Percentiles rank a stretch among this genome's conserved stretches.
phyloP scores from a whole-genome alignment of 1,140 invertebrate species.

The Argopecten irradians region DNA sequence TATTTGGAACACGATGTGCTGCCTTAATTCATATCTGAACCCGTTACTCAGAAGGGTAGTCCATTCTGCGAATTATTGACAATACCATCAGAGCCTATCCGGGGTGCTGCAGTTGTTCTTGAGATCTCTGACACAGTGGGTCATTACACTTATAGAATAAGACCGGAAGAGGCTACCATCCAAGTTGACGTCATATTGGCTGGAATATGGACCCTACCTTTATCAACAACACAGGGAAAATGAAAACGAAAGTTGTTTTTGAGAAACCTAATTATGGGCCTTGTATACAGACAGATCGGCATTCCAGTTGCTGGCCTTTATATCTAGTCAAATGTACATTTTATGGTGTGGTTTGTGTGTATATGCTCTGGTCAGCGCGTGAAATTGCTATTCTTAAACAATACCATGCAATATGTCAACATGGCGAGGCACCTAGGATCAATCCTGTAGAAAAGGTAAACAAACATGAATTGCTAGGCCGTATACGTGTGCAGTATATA shows the following conservation, averaged over 20 bases:
- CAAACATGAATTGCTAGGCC: background rate
- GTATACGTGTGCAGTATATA: conserved; percentile 20
- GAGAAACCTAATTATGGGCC: background rate
- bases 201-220: background rate
- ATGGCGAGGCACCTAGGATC: background rate
- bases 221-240: conserved; percentile 11
- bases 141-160: background rate
- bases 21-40: background rate
- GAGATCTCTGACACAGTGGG: background rate
- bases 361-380: conserved; percentile 32
- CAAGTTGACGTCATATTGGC: conserved; percentile 1
- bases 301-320: background rate
- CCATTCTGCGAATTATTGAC: background rate
- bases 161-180: background rate
- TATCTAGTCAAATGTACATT: background rate
- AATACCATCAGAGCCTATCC: background rate
- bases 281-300: background rate
- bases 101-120: background rate
- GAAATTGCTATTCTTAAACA: conserved; percentile 29
- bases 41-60: background rate
- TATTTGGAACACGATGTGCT: background rate
- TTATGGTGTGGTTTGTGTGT: background rate
- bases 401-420: background rate
- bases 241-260: conserved; percentile 38
- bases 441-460: background rate